Base-by-base conservation (phyloP, 2,888 invertebrate species). In the Sialis fuliginosa region DNA sequence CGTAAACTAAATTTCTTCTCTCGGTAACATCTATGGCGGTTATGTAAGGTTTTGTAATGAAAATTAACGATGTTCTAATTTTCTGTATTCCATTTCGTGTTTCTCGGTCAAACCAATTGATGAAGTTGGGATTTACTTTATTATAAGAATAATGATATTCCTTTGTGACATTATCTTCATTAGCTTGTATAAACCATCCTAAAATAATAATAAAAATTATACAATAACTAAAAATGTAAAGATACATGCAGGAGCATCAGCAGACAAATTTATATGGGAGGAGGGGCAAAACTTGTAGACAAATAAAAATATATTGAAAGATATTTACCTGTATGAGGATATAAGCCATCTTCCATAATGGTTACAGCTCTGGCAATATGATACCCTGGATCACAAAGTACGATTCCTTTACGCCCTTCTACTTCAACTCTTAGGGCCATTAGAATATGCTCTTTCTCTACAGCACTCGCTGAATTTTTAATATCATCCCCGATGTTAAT, bases 321-420 rank as follows among this genome's bases (percentile, higher is more conserved):
- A 34, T 32, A 52, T 62, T 66, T 54, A 73, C 86, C 85, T 50
- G 91, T 90, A 58, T 92, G 88, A 9, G 91, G 92, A 65, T 85
- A 88, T 43, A 73, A 70, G 51, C 79, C 73, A 62, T 92, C 91
- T 35, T 74, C 71, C 91, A 91, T 92, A 45, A 90, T 81, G 22
- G 89, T 87, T 50, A 91, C 76, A 48, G 85, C 81, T 50, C 88
- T 72, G 39, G 85, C 81, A 50, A 91, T 82, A 64, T 92, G 91
- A 66, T 92, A 92, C 12, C 91, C 91, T 0, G 91, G 89, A 70
- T 92, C 92, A 39, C 90, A 76, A 22, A 92, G 74, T 67, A 91
- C 66, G 44, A 85, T 70, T 33, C 90, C 91, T 1, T 69, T 65
- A 37, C 91, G 74, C 33, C 80, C 84, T 44, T 75, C 79, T 48